A percentile compares a stretch with the other conserved stretches of the same genome.
Conservation (phyloP, 2,888 invertebrate genomes). For the Lithophane ornitopus region DNA sequence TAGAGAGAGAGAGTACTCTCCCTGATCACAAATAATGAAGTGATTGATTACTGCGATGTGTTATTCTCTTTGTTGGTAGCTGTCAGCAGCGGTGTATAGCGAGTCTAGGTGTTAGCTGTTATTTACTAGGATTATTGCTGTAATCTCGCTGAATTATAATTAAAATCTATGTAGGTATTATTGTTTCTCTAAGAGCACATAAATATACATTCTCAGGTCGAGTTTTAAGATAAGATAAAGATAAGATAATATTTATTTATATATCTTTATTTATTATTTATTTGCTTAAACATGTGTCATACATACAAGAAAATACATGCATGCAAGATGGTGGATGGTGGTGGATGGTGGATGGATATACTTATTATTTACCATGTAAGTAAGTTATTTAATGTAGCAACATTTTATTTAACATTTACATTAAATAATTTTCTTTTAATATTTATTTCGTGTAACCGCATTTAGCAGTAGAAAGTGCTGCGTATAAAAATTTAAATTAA, state of each 20-base stretch:
- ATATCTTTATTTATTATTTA: too few species aligned
- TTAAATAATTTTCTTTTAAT: conserved; percentile 16
- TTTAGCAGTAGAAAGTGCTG: conserved; percentile 31
- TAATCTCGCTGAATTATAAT: conserved; percentile 9
- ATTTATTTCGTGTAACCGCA: not conserved
- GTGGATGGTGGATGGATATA: too few species aligned
- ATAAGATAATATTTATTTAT: too few species aligned
- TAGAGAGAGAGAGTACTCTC: conserved; percentile 31
- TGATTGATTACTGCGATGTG: conserved; percentile 43
- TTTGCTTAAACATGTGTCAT: too few species aligned
- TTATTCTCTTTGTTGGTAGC: conserved; percentile 36
- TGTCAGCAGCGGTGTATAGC: conserved; percentile 4
- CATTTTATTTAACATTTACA: too few species aligned
- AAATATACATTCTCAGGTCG: not conserved
- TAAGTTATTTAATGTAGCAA: not conserved
- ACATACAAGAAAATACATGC: too few species aligned
- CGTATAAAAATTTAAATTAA: conserved; percentile 3
- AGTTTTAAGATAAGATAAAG: too few species aligned
- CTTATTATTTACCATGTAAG: not conserved
- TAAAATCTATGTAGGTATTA: not conserved
- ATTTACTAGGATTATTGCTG: conserved; percentile 14
- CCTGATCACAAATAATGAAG: conserved; percentile 40
- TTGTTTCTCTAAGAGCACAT: not conserved
- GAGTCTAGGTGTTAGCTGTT: not conserved
- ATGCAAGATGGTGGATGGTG: too few species aligned